Base-by-base conservation (phyloP, 53 echinoderm and acorn worm species). In the Hippasteria phrygiana region DNA sequence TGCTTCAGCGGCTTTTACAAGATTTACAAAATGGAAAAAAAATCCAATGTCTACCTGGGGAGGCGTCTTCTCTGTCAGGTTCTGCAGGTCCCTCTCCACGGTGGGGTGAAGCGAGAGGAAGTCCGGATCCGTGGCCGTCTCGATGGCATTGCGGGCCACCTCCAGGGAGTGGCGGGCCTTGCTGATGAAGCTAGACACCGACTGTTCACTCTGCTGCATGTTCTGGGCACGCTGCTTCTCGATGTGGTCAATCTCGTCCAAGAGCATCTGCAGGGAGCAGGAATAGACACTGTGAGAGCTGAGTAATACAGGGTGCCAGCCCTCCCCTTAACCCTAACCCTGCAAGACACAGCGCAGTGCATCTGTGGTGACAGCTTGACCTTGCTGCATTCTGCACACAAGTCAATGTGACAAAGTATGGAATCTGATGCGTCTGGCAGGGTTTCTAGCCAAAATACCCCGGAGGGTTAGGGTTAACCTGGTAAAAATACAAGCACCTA, bases 191-290 rank as follows among this genome's bases (percentile, higher is more conserved):
- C 37, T 69, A 9, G 70, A 28, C 2, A 85, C 85, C 11, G 29
- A 33, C 53, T 50, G 85, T 5, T 85, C 85, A 16, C 85, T 70
- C 71, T 85, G 85, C 54, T 85, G 85, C 85, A 85, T 85, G 48
- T 33, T 85, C 85, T 85, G 85, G 14, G 85, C 85, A 13, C 85
- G 35, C 64, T 85, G 85, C 85, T 85, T 85, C 85, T 85, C 85
- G 18, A 69, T 85, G 38, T 85, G 85, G 51, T 85, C 85, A 50
- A 85, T 85, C 85, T 85, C 85, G 51, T 85, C 85, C 69, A 85
- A 51, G 4, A 85, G 53, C 0, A 24, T 33, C 85, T 85, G 37
- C 5, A 43, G 6, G 54, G 37, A 50, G 16, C 18, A 46, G 27
- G 67, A 17, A 0, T 17, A 2, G 2, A 37, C 12, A 67, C 67